Base-by-base conservation (phyloP, 2,888 invertebrate genomes). In the Brachynemurus nebulosus region DNA sequence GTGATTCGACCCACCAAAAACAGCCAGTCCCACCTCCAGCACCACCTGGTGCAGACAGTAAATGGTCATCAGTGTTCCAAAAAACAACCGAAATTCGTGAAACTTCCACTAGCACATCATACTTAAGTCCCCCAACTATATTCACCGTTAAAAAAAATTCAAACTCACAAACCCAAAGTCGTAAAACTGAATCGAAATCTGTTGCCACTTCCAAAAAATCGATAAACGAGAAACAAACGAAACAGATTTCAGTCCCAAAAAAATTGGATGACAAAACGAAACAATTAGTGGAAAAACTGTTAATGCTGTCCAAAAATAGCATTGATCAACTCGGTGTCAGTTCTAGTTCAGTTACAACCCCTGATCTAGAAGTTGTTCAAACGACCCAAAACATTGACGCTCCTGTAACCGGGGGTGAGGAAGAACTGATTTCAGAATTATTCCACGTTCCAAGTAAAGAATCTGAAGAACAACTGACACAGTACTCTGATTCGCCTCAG, bases 241-340 rank as follows among this genome's bases (percentile, higher is more conserved):
- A 36, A 44, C 17, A 38, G n/a, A 38, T 17, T 5, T 16, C 17
- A 3, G 4, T 12, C 12, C 7, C n/a, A 19, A 25, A 46, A 43
- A 19, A 50, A 41, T 35, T 63, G 5, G 60, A 69, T 55, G 64
- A 67, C 2, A 47, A 57, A 9, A 52, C 72, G 33, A 54, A 63
- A 3, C 60, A 61, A 7, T 70, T 70, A 50, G 65, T 74, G 2
- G 62, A 67, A 43, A 65, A 68, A 48, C 55, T 74, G 30, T 53
- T 74, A 16, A 59, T 59, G n/a, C 70, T 74, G 72, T 68, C 69
- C 0, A 63, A 65, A 21, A 56, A 53, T 8, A 65, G 65, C 44
- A 57, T 74, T n/a, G 66, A 69, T 11, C 62, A 69, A 9, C 54
- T 72, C 14, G 60, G 60, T 1, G 64, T 69, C 0, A 65, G 65